Percentiles rank a stretch among this genome's conserved stretches.
phyloP scores from a whole-genome alignment of 1,140 invertebrate genomes.

The Lasioglossum albipes region DNA sequence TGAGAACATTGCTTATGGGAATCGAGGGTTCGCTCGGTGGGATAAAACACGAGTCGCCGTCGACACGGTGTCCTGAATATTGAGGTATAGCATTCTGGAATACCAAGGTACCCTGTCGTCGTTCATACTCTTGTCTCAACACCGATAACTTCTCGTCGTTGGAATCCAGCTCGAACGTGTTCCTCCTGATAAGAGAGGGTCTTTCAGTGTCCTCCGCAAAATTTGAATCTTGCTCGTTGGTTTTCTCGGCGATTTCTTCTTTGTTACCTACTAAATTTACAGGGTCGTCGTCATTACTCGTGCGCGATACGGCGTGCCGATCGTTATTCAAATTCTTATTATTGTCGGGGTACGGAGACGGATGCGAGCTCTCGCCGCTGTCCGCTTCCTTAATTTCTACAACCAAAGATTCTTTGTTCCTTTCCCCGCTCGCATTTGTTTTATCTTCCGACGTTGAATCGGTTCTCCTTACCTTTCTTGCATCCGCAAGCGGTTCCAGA shows the following conservation, averaged over 20 bases:
- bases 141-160: slow-evolving; percentile 77
- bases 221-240: slow-evolving; percentile 17
- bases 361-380: slow-evolving; percentile 76
- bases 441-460: slow-evolving; percentile 61
- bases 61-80: slow-evolving; percentile 80
- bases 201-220: slow-evolving; percentile 43
- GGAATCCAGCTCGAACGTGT: slow-evolving; percentile 80
- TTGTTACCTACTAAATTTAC: not conserved
- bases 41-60: slow-evolving; percentile 68
- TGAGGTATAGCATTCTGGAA: slow-evolving; percentile 84
- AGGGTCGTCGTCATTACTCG: not conserved
- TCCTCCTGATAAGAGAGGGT: slow-evolving; percentile 78
- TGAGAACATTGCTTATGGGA: slow-evolving; percentile 32
- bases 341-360: slow-evolving; percentile 76
- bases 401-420: slow-evolving; percentile 73
- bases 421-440: slow-evolving; percentile 40
- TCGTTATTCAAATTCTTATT: slow-evolving; percentile 57
- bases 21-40: slow-evolving; percentile 39
- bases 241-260: slow-evolving; percentile 14
- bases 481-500: slow-evolving; percentile 65
- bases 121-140: slow-evolving; percentile 82
- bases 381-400: slow-evolving; percentile 78
- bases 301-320: slow-evolving; percentile 8
- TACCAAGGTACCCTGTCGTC: slow-evolving; percentile 81
- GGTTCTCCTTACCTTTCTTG: slow-evolving; percentile 66